Evolutionary conservation across 2,888 invertebrate genomes (phyloP).

Genomic region (Laspeyria flexula): DNA sequence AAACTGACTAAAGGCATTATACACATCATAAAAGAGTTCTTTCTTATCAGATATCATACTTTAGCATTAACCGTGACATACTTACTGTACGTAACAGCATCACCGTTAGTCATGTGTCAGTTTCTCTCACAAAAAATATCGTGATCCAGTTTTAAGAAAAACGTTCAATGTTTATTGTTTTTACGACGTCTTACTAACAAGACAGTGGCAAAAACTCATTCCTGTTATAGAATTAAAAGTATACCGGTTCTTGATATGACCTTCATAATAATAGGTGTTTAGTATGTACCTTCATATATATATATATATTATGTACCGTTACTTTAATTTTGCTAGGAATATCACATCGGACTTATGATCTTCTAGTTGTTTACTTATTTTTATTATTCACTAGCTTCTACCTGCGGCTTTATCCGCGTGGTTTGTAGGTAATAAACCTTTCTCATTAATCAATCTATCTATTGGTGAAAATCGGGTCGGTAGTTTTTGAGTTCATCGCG

Average conservation of each 20-base stretch:
- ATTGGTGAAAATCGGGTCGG: too few species aligned
- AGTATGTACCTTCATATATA: constrained; percentile 44
- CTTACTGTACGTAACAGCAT: constrained; percentile 25
- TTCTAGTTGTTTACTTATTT: too few species aligned
- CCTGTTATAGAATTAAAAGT: constrained; percentile 51
- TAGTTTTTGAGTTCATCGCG: too few species aligned
- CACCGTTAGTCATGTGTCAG: constrained; percentile 34
- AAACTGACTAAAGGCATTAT: constrained; percentile 21
- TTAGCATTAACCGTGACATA: constrained; percentile 42
- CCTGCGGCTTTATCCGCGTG: too few species aligned
- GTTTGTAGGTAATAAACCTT: too few species aligned
- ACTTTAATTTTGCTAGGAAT: constrained; percentile 23
- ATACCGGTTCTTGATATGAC: constrained; percentile 65
- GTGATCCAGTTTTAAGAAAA: constrained; percentile 59
- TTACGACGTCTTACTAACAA: constrained; percentile 49
- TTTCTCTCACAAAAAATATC: constrained; percentile 40
- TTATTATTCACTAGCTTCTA: too few species aligned
- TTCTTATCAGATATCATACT: constrained; percentile 40
- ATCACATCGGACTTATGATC: constrained; percentile 10
- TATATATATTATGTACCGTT: constrained; percentile 48
- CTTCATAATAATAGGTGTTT: constrained; percentile 55
- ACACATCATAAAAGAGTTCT: constrained; percentile 2
- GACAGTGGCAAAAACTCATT: constrained; percentile 58
- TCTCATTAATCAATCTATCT: too few species aligned
- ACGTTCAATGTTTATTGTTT: constrained; percentile 66